A percentile compares a stretch with the other conserved stretches of the same genome.
Conservation (phyloP, 23 tunicate species). For the Trididemnum clinides region DNA sequence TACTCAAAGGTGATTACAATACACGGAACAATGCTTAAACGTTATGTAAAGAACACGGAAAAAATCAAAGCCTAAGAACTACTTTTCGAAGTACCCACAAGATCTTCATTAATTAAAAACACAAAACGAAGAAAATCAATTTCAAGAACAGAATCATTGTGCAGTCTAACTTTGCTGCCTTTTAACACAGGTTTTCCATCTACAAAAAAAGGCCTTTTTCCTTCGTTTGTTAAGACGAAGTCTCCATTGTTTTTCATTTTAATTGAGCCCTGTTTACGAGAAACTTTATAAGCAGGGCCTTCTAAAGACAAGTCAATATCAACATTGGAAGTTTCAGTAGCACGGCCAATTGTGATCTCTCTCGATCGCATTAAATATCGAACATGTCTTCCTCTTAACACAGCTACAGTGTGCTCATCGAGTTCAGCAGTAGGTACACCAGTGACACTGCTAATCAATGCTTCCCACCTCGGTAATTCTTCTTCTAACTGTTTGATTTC, state of each 20-base stretch:
- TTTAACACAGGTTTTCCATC: conserved; percentile 78
- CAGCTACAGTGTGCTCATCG: conserved; percentile 80
- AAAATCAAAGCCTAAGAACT: no score
- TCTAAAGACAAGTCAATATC: conserved; percentile 86
- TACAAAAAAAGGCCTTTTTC: conserved; percentile 73
- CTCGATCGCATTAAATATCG: conserved; percentile 74
- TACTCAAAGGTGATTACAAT: no score
- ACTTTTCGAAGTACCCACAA: no score
- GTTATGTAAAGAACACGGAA: no score
- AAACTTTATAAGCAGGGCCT: conserved; percentile 83
- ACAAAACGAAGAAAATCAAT: conserved; percentile 79
- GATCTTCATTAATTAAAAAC: conserved; percentile 70
- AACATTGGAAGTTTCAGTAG: conserved; percentile 59
- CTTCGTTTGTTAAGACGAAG: conserved; percentile 73
- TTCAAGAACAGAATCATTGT: conserved; percentile 75
- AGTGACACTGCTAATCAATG: conserved; percentile 53
- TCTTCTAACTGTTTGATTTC: conserved; percentile 84
- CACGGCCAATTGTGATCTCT: conserved; percentile 81
- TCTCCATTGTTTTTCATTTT: conserved; percentile 89
- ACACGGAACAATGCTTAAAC: no score
- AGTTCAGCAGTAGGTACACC: conserved; percentile 58
- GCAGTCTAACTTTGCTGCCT: conserved; percentile 60
- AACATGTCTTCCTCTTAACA: conserved; percentile 64
- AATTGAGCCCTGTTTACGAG: conserved; percentile 85
- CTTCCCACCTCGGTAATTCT: conserved; percentile 77